Conservation (phyloP, 30 jellyfish, hydroid and myxozoan species). For the Pseudorhiza aurosa region DNA sequence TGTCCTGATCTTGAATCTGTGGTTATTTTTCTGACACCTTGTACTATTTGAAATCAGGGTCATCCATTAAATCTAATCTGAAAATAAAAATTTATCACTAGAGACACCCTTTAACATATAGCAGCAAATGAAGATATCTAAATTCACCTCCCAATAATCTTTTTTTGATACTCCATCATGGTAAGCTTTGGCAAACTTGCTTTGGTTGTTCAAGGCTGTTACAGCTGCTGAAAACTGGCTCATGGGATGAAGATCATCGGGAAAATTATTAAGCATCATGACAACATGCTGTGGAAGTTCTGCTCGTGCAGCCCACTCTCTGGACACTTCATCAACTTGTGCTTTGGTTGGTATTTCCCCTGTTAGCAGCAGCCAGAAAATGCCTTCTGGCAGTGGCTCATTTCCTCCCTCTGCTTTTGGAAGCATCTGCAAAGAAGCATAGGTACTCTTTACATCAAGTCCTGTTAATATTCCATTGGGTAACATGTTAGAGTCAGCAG, state of each 20-base stretch:
- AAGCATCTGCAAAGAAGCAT: conserved; percentile 55
- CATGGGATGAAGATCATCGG: conserved; percentile 99
- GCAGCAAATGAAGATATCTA: no score
- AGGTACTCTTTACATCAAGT: no score
- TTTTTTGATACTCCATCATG: conserved; percentile 85
- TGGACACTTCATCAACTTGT: conserved; percentile 89
- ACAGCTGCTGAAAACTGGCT: conserved; percentile 96
- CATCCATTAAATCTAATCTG: no score
- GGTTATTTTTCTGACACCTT: no score
- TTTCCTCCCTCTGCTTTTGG: conserved; percentile 94
- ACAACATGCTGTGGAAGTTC: conserved; percentile 97
- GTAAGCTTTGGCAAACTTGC: conserved; percentile 97
- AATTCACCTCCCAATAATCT: conserved; percentile 95
- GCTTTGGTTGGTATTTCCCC: conserved; percentile 98
- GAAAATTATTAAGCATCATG: conserved; percentile 91
- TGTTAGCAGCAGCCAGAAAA: conserved; percentile 94
- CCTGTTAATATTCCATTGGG: no score
- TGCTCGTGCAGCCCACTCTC: conserved; percentile 98
- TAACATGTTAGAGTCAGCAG: no score
- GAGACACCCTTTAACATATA: no score
- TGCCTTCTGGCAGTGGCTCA: conserved; percentile 98
- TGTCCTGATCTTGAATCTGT: no score
- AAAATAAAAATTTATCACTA: no score
- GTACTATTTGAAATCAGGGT: no score
- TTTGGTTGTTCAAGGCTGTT: conserved; percentile 92